Evolutionary conservation across 1,140 invertebrate genomes (phyloP).

Genomic region (Vanessa tameamea): DNA sequence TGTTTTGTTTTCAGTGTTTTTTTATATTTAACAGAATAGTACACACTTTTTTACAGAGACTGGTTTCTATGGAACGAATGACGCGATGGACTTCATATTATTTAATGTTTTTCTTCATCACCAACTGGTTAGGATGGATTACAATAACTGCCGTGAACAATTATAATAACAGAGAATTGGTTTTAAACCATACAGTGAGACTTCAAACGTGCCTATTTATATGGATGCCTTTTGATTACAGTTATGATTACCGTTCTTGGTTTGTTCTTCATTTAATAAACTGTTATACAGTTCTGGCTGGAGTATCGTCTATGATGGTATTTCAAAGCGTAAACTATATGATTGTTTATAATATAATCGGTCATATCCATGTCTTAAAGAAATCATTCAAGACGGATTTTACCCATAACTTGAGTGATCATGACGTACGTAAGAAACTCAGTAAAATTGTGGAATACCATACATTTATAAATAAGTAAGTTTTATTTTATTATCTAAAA

Average conservation of each 20-base stretch:
- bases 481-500: not conserved
- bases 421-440: slow-evolving; percentile 39
- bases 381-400: slow-evolving; percentile 43
- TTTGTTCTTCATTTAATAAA: slow-evolving; percentile 42
- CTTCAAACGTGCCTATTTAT: slow-evolving; percentile 51
- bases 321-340: slow-evolving; percentile 50
- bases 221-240: slow-evolving; percentile 55
- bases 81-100: slow-evolving; percentile 44
- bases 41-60: not conserved
- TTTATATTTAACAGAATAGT: not conserved
- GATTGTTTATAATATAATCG: slow-evolving; percentile 52
- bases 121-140: slow-evolving; percentile 45
- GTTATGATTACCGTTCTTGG: slow-evolving; percentile 46
- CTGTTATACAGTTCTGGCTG: slow-evolving; percentile 32
- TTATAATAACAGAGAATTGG: slow-evolving; percentile 43
- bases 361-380: slow-evolving; percentile 53
- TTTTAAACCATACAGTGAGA: slow-evolving; percentile 42
- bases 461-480: slow-evolving; percentile 52
- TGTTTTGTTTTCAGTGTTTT: not conserved
- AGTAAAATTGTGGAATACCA: slow-evolving; percentile 50
- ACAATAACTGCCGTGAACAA: slow-evolving; percentile 45
- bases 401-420: slow-evolving; percentile 30
- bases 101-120: slow-evolving; percentile 40
- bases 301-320: slow-evolving; percentile 37
- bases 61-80: slow-evolving; percentile 33